phyloP scores from a whole-genome alignment of 2,797 vertebrate species.

The Oceanodroma leucorhoa region DNA sequence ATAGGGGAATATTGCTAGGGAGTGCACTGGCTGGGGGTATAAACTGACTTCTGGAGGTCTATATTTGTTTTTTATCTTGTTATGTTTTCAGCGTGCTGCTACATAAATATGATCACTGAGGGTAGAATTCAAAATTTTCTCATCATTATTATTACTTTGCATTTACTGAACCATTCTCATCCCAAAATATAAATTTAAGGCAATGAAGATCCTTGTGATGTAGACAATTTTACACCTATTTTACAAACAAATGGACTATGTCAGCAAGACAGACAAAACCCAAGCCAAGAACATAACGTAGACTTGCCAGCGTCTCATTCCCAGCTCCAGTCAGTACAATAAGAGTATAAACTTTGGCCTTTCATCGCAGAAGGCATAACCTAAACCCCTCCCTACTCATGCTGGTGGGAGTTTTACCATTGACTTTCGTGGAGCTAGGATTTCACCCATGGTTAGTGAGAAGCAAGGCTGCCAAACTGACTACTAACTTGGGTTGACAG shows the following conservation, averaged over 20 bases:
- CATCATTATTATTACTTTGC: neutral
- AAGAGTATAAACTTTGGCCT: neutral
- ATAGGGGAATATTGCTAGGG: constrained; percentile 9
- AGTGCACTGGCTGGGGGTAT: neutral
- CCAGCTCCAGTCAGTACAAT: neutral
- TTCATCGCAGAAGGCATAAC: neutral
- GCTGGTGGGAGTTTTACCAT: neutral
- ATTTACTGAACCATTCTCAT: neutral
- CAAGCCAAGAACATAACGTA: neutral
- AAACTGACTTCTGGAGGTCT: constrained; percentile 17
- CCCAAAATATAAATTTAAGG: neutral
- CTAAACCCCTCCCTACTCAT: neutral
- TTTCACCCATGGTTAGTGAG: neutral
- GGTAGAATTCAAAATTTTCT: neutral
- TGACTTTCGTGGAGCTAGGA: neutral
- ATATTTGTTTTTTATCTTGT: neutral
- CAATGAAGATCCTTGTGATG: neutral
- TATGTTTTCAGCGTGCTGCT: neutral
- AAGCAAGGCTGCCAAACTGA: neutral
- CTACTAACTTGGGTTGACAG: neutral
- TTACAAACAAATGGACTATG: neutral
- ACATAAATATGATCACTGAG: neutral
- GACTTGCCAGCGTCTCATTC: neutral
- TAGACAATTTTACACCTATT: neutral
- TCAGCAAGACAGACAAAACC: neutral